A percentile compares a stretch with the other conserved stretches of the same genome.
These are phyloP conservation scores for Argentina silus DNA, from an alignment of 2,797 vertebrate species.

Conservation along the genomic window DNA sequence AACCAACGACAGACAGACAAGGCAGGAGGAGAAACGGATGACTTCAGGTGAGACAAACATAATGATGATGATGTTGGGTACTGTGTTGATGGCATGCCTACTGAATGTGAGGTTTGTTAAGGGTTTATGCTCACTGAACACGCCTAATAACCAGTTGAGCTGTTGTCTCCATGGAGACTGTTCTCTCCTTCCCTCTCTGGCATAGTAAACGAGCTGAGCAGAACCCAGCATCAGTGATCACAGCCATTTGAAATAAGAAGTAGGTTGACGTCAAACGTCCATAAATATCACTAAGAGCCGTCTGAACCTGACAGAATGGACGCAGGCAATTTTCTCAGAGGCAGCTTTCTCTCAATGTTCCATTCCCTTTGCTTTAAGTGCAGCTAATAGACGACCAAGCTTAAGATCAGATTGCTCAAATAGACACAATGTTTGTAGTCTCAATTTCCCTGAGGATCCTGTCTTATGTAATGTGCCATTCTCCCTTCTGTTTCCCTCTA, in stretches of 20 bases:
- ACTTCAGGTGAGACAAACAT: slow-evolving; percentile 77
- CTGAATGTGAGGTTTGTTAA: neutral
- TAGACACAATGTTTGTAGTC: too few species aligned
- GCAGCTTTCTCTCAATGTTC: neutral
- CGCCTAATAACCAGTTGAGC: neutral
- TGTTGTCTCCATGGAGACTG: neutral
- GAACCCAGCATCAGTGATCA: slow-evolving; percentile 11
- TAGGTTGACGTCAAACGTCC: slow-evolving; percentile 40
- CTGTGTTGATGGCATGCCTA: neutral
- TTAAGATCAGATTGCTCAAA: too few species aligned
- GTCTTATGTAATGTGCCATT: neutral
- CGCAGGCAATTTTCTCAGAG: slow-evolving; percentile 37
- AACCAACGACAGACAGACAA: slow-evolving; percentile 51
- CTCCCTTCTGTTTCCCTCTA: slow-evolving; percentile 21
- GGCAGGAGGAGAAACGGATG: slow-evolving; percentile 54
- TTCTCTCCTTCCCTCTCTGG: neutral
- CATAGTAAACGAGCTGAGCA: slow-evolving; percentile 32
- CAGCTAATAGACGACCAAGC: too few species aligned
- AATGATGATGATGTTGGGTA: neutral
- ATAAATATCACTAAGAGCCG: slow-evolving; percentile 48
- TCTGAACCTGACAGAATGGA: slow-evolving; percentile 35
- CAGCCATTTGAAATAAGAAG: slow-evolving; percentile 24
- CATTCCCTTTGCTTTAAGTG: neutral
- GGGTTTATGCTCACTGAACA: neutral
- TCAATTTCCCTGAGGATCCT: too few species aligned